These are phyloP conservation scores for Malurus alboscapulatus DNA, from an alignment of 2,113 vertebrate genomes.

Conservation along the genomic window DNA sequence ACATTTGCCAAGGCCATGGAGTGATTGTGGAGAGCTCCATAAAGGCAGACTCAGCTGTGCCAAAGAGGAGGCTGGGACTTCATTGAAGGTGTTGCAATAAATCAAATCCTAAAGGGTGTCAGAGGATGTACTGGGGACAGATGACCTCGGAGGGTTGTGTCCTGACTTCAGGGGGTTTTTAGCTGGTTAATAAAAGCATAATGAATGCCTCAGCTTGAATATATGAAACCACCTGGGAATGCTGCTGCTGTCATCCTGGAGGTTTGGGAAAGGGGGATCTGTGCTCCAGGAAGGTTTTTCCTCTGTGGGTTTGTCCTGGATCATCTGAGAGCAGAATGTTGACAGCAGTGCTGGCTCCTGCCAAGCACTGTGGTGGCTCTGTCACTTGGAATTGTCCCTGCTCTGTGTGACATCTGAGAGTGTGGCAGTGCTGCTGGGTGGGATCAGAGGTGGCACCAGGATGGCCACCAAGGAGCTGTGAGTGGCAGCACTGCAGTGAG, in stretches of 20 bases:
- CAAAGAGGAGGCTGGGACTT: neutral
- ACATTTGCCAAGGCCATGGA: conserved; percentile 10
- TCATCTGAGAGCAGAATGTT: neutral
- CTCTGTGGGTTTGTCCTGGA: neutral
- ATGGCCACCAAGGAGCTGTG: accelerated
- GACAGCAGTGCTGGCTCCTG: neutral
- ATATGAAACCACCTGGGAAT: neutral
- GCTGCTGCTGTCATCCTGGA: neutral
- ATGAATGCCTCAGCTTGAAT: neutral
- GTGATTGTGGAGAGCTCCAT: neutral
- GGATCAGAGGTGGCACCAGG: neutral
- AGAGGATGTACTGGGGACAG: neutral
- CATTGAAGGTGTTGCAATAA: neutral
- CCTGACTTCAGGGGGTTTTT: neutral
- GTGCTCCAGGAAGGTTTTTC: neutral
- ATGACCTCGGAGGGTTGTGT: neutral
- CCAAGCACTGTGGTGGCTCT: neutral
- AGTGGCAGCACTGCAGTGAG: neutral
- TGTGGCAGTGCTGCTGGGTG: accelerated
- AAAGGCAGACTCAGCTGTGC: neutral
- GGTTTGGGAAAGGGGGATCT: neutral
- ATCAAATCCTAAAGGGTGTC: neutral
- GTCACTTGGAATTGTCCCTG: neutral
- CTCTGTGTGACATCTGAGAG: neutral
- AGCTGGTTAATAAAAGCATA: neutral